These are phyloP conservation scores for Argentina silus DNA, from an alignment of 2,797 vertebrate genomes.

Conservation along the genomic window DNA sequence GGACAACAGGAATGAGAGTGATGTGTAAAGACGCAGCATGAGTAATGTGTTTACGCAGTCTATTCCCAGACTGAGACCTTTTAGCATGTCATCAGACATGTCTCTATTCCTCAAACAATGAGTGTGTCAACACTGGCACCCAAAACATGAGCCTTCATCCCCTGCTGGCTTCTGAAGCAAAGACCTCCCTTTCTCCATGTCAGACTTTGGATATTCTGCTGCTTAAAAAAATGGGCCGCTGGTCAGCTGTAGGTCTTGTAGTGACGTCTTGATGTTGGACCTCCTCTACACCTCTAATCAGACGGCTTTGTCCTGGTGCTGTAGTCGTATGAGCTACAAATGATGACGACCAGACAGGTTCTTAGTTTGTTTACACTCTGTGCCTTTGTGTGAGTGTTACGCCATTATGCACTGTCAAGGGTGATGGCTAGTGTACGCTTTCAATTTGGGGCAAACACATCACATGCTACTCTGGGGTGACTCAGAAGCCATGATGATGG, in stretches of 20 bases:
- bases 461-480: too few relatives aligned
- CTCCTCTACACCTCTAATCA: not conserved
- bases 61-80: conserved; percentile 42
- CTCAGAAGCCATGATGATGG: too few relatives aligned
- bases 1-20: conserved; percentile 34
- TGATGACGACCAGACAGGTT: not conserved
- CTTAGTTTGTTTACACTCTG: not conserved
- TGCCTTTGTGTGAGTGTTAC: not conserved
- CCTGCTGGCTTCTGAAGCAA: conserved; percentile 10
- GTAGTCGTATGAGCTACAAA: conserved; percentile 40
- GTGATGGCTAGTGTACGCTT: too few relatives aligned
- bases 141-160: conserved; percentile 25
- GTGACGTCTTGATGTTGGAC: not conserved
- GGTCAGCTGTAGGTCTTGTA: not conserved
- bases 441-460: too few relatives aligned
- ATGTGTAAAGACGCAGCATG: conserved; percentile 39
- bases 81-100: conserved; percentile 39
- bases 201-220: not conserved
- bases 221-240: not conserved
- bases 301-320: not conserved
- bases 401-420: too few relatives aligned
- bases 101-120: conserved; percentile 39
- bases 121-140: conserved; percentile 39
- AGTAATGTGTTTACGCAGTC: conserved; percentile 47
- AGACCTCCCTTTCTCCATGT: not conserved